These are phyloP conservation scores for Deladenus siricidicola DNA, from an alignment of 2,888 invertebrate species.

Conservation along the genomic window DNA sequence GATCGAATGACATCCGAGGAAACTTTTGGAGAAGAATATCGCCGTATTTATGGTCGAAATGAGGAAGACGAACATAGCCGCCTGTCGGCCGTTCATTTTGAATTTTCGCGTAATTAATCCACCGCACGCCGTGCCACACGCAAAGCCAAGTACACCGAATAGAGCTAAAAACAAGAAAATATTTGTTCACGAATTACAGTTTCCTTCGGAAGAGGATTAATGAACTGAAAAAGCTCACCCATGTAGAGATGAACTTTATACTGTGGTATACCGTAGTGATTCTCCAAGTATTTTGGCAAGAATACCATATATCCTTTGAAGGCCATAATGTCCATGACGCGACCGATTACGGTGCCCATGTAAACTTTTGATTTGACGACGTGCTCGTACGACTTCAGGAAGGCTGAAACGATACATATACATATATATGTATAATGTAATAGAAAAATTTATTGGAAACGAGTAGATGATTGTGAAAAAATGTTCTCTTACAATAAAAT, in stretches of 20 bases:
- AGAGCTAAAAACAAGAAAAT: constrained; percentile 31
- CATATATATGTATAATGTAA: not conserved
- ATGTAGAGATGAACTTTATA: constrained; percentile 50
- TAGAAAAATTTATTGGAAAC: not conserved
- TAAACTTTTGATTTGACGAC: constrained; percentile 36
- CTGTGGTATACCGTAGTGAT: constrained; percentile 52
- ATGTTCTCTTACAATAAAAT: no score
- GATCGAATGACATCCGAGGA: constrained; percentile 48
- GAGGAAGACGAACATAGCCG: constrained; percentile 40
- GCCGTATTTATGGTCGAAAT: constrained; percentile 40
- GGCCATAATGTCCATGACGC: constrained; percentile 51
- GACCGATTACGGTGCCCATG: constrained; percentile 28
- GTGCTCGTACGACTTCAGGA: constrained; percentile 34
- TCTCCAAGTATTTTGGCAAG: constrained; percentile 53
- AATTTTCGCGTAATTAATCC: constrained; percentile 38
- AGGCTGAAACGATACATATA: constrained; percentile 26
- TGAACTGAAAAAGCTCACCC: constrained; percentile 29
- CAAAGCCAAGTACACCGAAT: constrained; percentile 53
- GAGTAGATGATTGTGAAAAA: no score
- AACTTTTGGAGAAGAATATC: constrained; percentile 41
- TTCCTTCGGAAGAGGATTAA: not conserved
- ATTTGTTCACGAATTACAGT: not conserved
- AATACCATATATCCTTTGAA: constrained; percentile 53
- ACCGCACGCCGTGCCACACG: constrained; percentile 39
- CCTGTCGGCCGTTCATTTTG: constrained; percentile 32